A percentile compares a stretch with the other conserved stretches of the same genome.
These are phyloP conservation scores for Gryllus longicercus DNA, from an alignment of 2,888 invertebrate genomes.

Conservation along the genomic window DNA sequence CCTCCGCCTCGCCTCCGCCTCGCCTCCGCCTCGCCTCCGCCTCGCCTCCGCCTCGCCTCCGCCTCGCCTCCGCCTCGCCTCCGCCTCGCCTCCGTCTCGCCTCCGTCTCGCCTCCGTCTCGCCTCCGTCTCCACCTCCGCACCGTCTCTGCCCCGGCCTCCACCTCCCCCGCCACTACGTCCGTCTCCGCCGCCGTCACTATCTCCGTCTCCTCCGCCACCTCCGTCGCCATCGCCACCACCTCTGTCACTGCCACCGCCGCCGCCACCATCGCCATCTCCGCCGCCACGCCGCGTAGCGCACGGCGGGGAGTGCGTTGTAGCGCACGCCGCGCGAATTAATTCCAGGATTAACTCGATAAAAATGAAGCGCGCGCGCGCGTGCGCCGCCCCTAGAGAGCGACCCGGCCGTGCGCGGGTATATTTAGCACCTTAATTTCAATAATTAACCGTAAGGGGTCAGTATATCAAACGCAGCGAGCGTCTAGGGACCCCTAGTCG, in stretches of 20 bases:
- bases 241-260: too few relatives aligned
- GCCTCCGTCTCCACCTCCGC: too few relatives aligned
- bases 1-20: too few relatives aligned
- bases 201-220: too few relatives aligned
- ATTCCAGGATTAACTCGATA: conserved; percentile 9
- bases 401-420: neutral
- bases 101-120: accelerated
- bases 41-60: too few relatives aligned
- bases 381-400: neutral
- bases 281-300: neutral
- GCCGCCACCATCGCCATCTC: neutral
- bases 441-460: conserved; percentile 17
- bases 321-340: neutral
- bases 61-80: too few relatives aligned
- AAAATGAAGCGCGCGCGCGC: neutral
- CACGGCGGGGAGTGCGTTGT: neutral
- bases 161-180: too few relatives aligned
- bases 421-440: conserved; percentile 8
- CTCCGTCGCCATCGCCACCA: too few relatives aligned
- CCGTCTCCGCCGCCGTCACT: too few relatives aligned
- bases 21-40: too few relatives aligned
- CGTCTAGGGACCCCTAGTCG: neutral
- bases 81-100: too few relatives aligned
- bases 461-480: conserved; percentile 17
- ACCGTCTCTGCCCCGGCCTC: too few relatives aligned